Evolutionary conservation across 2,113 vertebrate genomes (phyloP).

Genomic region (Monopterus albus): DNA sequence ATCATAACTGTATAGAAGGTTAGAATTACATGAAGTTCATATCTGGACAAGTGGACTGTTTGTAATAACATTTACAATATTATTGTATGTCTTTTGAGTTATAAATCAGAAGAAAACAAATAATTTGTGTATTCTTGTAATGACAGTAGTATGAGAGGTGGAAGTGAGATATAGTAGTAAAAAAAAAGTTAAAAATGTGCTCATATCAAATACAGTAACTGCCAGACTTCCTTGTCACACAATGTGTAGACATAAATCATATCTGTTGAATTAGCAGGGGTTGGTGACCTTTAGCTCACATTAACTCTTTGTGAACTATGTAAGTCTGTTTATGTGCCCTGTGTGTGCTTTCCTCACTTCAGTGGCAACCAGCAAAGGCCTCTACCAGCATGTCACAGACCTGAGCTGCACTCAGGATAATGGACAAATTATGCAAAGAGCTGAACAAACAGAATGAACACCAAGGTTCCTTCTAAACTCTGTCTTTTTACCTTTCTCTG

Average conservation of each 20-base stretch:
- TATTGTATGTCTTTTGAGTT: no score
- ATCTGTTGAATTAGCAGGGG: slow-evolving; percentile 31
- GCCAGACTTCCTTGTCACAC: neutral
- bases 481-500: neutral
- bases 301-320: slow-evolving; percentile 24
- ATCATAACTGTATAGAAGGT: no score
- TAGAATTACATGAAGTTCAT: no score
- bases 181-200: no score
- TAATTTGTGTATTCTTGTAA: no score
- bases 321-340: slow-evolving; percentile 33
- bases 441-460: slow-evolving; percentile 47
- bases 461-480: neutral
- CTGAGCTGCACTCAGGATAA: slow-evolving; percentile 50
- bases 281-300: slow-evolving; percentile 26
- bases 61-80: no score
- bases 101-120: no score
- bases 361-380: slow-evolving; percentile 53
- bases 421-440: slow-evolving; percentile 57
- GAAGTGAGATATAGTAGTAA: no score
- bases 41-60: no score
- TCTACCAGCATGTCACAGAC: slow-evolving; percentile 52
- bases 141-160: neutral
- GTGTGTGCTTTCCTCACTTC: slow-evolving; percentile 22
- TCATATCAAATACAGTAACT: no score
- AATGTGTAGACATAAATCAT: slow-evolving; percentile 24